Evolutionary conservation across 2,113 vertebrate genomes (phyloP).

Genomic region (Sporophila hypoxantha): DNA sequence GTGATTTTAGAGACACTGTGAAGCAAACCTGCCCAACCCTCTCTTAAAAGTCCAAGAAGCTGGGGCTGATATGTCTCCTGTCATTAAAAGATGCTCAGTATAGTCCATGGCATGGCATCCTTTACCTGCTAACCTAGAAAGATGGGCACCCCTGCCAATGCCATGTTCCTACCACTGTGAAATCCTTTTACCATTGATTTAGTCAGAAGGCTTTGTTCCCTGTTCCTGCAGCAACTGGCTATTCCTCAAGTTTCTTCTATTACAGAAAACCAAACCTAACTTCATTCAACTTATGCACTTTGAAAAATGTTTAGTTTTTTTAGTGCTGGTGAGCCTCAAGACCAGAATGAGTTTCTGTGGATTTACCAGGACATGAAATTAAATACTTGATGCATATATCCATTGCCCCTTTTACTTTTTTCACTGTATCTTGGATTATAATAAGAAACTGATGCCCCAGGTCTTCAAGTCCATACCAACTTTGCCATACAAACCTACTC

Average conservation of each 20-base stretch:
- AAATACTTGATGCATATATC: background rate
- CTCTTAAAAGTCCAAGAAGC: background rate
- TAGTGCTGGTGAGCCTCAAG: background rate
- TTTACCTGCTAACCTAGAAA: conserved; percentile 37
- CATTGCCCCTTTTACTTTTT: background rate
- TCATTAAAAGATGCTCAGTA: background rate
- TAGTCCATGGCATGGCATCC: background rate
- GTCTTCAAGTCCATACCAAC: background rate
- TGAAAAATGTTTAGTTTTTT: conserved; percentile 1
- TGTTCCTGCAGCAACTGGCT: conserved; percentile 26
- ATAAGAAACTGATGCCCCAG: background rate
- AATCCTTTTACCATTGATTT: conserved; percentile 55
- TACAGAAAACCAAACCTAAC: conserved; percentile 20
- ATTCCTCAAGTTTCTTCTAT: background rate
- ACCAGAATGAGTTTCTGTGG: background rate
- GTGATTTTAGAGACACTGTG: background rate
- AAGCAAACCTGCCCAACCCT: background rate
- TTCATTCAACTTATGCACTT: background rate
- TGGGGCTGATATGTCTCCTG: background rate
- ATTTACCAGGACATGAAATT: background rate
- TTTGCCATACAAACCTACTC: background rate
- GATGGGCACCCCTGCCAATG: background rate
- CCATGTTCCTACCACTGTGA: conserved; percentile 1
- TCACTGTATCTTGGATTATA: background rate
- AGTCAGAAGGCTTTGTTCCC: background rate